These are phyloP conservation scores for Tauraco erythrolophus DNA, from an alignment of 2,113 vertebrate species.

Conservation along the genomic window DNA sequence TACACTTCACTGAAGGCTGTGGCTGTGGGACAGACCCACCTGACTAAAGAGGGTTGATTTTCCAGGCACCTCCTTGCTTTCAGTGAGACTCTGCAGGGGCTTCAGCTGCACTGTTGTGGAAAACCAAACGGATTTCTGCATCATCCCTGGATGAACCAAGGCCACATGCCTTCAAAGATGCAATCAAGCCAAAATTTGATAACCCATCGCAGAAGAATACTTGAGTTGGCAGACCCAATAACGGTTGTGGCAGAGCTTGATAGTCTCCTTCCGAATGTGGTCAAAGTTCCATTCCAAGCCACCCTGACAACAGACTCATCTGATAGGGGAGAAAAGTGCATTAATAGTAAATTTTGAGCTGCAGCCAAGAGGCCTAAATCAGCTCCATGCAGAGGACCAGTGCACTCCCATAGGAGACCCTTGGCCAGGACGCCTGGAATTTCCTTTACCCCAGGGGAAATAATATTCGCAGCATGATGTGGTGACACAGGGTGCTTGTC, in stretches of 20 bases:
- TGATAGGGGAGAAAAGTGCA: neutral
- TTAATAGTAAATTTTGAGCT: neutral
- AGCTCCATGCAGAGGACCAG: neutral
- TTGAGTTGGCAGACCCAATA: neutral
- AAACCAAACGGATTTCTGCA: neutral
- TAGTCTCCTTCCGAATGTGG: neutral
- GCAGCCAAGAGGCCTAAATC: neutral
- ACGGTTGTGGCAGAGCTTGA: neutral
- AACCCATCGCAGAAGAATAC: neutral
- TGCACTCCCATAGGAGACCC: neutral
- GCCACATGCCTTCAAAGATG: neutral
- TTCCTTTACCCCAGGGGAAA: neutral
- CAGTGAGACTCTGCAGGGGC: neutral
- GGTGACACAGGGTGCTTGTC: neutral
- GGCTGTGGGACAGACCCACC: neutral
- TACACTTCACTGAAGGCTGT: neutral
- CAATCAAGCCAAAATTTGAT: neutral
- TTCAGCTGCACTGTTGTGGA: neutral
- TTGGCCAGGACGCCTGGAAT: neutral
- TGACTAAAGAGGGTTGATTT: neutral
- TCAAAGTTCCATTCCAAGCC: neutral
- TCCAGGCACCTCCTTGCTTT: neutral
- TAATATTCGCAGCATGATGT: neutral
- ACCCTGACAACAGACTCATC: neutral
- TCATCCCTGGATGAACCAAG: neutral